phyloP scores from a whole-genome alignment of 2,888 invertebrate genomes.

The Myopa testacea region DNA sequence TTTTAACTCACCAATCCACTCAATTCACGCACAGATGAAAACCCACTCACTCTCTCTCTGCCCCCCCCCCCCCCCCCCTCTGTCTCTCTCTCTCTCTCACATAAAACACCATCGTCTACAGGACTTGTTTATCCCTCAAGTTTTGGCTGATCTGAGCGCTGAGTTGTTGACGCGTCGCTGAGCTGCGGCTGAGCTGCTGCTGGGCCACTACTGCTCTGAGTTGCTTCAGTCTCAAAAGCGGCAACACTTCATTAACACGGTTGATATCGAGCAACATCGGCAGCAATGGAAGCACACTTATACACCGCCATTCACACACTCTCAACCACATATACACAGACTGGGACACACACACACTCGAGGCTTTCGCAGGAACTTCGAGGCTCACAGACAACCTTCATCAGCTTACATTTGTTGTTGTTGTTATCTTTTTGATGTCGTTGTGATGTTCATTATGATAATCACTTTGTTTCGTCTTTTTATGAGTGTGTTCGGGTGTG shows the following conservation, averaged over 20 bases:
- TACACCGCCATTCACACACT: not conserved
- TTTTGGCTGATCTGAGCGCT: not conserved
- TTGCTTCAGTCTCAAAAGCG: not conserved
- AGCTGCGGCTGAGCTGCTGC: no score
- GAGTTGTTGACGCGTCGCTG: no score
- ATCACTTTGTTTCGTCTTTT: not conserved
- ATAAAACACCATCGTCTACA: not conserved
- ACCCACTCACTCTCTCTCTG: not conserved
- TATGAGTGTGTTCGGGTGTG: no score
- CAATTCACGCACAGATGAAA: not conserved
- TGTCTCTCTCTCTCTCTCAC: not conserved
- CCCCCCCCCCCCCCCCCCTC: not conserved
- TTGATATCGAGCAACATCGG: not conserved
- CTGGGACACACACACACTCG: not conserved
- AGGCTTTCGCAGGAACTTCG: no score
- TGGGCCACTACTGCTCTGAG: not conserved
- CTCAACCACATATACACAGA: not conserved
- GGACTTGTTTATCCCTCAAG: conserved; percentile 17
- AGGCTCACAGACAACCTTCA: not conserved
- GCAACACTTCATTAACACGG: not conserved
- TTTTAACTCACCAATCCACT: not conserved
- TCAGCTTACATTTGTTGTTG: not conserved
- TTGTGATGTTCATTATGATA: conserved; percentile 5
- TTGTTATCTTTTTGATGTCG: not conserved
- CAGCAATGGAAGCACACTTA: not conserved